A percentile compares a stretch with the other conserved stretches of the same genome.
Conservation (phyloP, 2,113 vertebrate species). For the Etia nguti region DNA sequence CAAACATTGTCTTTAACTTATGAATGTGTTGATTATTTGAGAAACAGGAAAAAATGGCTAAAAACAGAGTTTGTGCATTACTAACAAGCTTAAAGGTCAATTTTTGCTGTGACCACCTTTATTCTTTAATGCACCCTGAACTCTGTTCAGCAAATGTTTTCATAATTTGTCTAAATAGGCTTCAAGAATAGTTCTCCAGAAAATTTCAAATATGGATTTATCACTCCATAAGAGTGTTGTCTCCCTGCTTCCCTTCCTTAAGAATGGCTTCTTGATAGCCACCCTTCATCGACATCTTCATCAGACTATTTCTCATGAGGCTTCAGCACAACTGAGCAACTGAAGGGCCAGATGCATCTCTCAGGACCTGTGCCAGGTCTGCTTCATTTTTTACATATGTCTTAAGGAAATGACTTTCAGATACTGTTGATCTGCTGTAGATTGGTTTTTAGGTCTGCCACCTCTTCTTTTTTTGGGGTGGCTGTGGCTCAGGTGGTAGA, state of each 20-base stretch:
- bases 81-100: background rate
- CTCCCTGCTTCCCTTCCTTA: background rate
- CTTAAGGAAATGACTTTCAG: too few species aligned
- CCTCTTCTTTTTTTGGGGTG: too few species aligned
- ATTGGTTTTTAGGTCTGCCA: too few species aligned
- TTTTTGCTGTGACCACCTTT: background rate
- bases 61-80: background rate
- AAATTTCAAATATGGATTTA: background rate
- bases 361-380: too few species aligned
- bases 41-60: background rate
- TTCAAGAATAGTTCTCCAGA: background rate
- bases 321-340: too few species aligned
- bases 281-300: too few species aligned
- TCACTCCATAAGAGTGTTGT: background rate
- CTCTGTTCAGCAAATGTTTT: background rate
- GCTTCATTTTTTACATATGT: too few species aligned
- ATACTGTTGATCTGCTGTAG: too few species aligned
- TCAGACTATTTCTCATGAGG: too few species aligned
- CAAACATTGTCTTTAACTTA: background rate
- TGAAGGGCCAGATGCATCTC: too few species aligned
- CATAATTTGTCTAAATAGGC: background rate
- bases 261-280: too few species aligned
- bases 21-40: background rate
- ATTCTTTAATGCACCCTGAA: background rate
- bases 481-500: too few species aligned